phyloP scores from a whole-genome alignment of 2,888 invertebrate genomes.

The Carcina quercana region DNA sequence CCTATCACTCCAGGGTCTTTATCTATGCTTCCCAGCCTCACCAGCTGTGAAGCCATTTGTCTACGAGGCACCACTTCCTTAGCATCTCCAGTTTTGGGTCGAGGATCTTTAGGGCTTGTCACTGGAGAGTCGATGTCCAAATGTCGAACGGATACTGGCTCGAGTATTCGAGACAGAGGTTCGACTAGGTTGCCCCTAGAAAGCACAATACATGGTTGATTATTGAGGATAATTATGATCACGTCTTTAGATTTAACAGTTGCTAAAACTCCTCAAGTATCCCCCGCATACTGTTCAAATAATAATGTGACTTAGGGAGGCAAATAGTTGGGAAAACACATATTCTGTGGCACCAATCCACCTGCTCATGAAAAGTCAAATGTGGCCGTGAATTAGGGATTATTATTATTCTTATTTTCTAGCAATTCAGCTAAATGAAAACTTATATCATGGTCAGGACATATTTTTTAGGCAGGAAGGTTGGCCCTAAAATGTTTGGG shows the following conservation, averaged over 20 bases:
- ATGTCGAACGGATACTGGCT: slow-evolving; percentile 84
- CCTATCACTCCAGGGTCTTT: slow-evolving; percentile 89
- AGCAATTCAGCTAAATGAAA: no score
- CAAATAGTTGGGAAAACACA: no score
- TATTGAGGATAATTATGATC: neutral
- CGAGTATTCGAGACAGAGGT: slow-evolving; percentile 84
- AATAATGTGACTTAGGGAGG: no score
- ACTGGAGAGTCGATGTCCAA: slow-evolving; percentile 73
- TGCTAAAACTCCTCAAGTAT: no score
- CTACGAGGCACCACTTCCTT: slow-evolving; percentile 48
- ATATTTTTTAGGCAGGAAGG: no score
- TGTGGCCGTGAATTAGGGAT: no score
- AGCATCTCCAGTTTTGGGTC: slow-evolving; percentile 12
- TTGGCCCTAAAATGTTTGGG: no score
- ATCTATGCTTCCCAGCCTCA: slow-evolving; percentile 82
- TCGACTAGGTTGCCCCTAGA: slow-evolving; percentile 82
- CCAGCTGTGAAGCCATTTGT: slow-evolving; percentile 66
- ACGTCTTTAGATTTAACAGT: neutral
- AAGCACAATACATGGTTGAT: slow-evolving; percentile 2
- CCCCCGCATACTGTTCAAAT: no score
- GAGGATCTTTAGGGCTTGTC: slow-evolving; percentile 31
- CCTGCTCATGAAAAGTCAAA: no score
- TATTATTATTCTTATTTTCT: no score
- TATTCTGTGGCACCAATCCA: no score
- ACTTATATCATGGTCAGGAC: no score